Percentiles rank a stretch among this genome's conserved stretches.
Conservation (phyloP, 2,797 vertebrate species). For the Oreochromis mossambicus region DNA sequence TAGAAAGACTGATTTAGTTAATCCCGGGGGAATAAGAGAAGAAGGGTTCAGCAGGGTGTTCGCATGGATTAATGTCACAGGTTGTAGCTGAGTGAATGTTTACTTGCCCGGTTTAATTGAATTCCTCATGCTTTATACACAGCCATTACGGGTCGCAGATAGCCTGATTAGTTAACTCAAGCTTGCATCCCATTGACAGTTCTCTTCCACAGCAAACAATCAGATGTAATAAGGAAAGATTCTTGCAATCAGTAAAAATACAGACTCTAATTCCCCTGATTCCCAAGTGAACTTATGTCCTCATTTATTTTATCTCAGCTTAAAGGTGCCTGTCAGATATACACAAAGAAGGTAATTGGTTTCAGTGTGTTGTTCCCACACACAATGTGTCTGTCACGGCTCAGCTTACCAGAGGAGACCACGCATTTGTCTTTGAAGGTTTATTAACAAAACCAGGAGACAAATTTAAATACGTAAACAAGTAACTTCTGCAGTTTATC, state of each 20-base stretch:
- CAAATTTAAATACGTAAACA: slow-evolving; percentile 13
- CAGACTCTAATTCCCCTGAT: slow-evolving; percentile 24
- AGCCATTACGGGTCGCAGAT: slow-evolving; percentile 40
- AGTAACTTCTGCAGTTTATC: not conserved
- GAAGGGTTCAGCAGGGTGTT: slow-evolving; percentile 14
- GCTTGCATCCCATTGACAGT: slow-evolving; percentile 29
- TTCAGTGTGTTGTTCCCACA: slow-evolving; percentile 2
- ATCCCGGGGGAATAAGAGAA: slow-evolving; percentile 14
- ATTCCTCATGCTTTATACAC: slow-evolving; percentile 49
- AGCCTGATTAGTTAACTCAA: slow-evolving; percentile 56
- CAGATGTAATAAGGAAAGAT: slow-evolving; percentile 27
- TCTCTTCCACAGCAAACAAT: slow-evolving; percentile 11
- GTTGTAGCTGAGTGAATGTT: slow-evolving; percentile 57
- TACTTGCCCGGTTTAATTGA: slow-evolving; percentile 63
- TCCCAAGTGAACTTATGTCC: not conserved
- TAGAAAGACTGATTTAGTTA: slow-evolving; percentile 26
- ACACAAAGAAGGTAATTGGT: slow-evolving; percentile 43
- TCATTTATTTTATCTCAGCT: slow-evolving; percentile 28
- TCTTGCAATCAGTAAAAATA: slow-evolving; percentile 28
- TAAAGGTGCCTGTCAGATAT: slow-evolving; percentile 24
- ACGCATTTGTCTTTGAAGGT: not conserved
- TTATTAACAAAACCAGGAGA: slow-evolving; percentile 6
- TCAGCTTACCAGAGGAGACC: not conserved
- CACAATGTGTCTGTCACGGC: not conserved
- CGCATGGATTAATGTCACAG: slow-evolving; percentile 52